A percentile compares a stretch with the other conserved stretches of the same genome.
Conservation (phyloP, 2,888 invertebrate genomes). For the Gandaritis pyraliata region DNA sequence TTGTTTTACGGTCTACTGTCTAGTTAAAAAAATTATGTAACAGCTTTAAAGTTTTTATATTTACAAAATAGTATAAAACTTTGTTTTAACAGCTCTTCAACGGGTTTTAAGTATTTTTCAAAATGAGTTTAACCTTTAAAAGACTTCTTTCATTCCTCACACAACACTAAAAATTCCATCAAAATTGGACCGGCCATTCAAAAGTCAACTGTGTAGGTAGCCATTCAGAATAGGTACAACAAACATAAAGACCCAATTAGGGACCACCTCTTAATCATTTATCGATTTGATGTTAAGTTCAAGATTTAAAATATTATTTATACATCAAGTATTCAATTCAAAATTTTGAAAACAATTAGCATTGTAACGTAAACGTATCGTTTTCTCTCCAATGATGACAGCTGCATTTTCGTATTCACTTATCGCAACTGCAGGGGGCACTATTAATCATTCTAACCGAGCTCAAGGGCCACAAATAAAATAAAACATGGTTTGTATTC, state of each 20-base stretch:
- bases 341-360: background rate
- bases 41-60: constrained; percentile 1
- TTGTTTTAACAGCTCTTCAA: background rate
- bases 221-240: too few species aligned
- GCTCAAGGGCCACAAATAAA: background rate
- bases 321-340: too few species aligned
- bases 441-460: constrained; percentile 6
- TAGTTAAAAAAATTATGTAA: constrained; percentile 23
- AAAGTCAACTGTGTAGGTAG: too few species aligned
- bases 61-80: background rate
- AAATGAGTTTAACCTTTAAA: too few species aligned
- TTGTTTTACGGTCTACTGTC: constrained; percentile 18
- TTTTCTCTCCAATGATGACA: constrained; percentile 16
- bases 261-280: too few species aligned
- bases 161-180: too few species aligned
- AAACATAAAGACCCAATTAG: too few species aligned
- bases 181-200: too few species aligned
- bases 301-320: too few species aligned
- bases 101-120: too few species aligned
- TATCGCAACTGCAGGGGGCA: constrained; percentile 23
- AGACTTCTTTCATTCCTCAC: too few species aligned
- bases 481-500: background rate
- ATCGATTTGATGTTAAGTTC: too few species aligned
- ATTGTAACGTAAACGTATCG: constrained; percentile 3
- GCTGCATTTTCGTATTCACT: constrained; percentile 30